These are phyloP conservation scores for Scytalopus superciliaris DNA, from an alignment of 2,113 vertebrate species.

Conservation along the genomic window DNA sequence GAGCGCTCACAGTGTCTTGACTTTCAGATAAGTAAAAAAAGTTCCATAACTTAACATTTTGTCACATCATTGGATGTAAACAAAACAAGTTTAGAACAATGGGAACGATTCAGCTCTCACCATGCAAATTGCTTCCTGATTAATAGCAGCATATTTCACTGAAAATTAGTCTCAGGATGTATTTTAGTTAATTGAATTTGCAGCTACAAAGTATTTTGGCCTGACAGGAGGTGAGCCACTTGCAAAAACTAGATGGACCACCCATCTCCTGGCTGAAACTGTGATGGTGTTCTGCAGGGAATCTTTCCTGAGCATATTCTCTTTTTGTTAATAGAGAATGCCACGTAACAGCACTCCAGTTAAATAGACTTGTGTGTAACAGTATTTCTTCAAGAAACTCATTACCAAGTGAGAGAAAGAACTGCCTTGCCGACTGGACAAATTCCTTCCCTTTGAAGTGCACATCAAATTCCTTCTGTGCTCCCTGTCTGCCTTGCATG, in stretches of 20 bases:
- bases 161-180: not conserved
- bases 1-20: not conserved
- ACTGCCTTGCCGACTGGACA: not conserved
- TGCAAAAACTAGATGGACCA: not conserved
- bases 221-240: not conserved
- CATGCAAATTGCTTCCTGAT: not conserved
- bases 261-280: not conserved
- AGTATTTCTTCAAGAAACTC: not conserved
- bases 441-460: constrained; percentile 4
- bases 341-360: not conserved
- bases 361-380: not conserved
- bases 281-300: not conserved
- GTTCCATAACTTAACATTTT: accelerated
- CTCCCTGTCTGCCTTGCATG: not conserved
- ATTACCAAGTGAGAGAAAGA: not conserved
- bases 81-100: not conserved
- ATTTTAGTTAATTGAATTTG: not conserved
- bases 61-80: not conserved
- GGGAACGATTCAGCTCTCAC: not conserved
- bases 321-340: not conserved
- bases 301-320: not conserved
- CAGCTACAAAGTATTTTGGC: not conserved
- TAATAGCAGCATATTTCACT: not conserved
- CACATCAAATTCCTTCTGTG: not conserved
- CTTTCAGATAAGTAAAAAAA: not conserved